Evolutionary conservation across 2,113 vertebrate genomes (phyloP).

Genomic region (Pionites leucogaster): DNA sequence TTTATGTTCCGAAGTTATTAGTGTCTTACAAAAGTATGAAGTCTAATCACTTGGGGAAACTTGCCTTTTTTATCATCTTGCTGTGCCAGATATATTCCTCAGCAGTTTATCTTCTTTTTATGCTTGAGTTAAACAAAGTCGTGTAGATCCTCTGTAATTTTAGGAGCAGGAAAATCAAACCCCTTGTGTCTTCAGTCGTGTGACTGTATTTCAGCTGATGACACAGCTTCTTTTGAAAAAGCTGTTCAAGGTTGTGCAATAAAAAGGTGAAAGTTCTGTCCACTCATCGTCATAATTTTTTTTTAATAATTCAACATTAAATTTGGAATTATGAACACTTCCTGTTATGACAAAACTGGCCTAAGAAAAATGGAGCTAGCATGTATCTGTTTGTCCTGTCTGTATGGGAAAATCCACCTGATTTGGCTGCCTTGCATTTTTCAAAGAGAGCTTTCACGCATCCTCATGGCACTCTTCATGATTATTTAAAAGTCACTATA

Average conservation of each 20-base stretch:
- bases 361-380: slow-evolving; percentile 11
- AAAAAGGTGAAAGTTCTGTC: not conserved
- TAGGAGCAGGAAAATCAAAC: not conserved
- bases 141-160: not conserved
- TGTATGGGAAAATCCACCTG: not conserved
- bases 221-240: not conserved
- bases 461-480: not conserved
- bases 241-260: not conserved
- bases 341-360: slow-evolving; percentile 46
- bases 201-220: not conserved
- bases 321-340: slow-evolving; percentile 42
- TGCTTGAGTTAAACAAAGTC: rapidly evolving
- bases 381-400: not conserved
- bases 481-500: not conserved
- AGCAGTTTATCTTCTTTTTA: not conserved
- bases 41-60: not conserved
- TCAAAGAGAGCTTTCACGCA: not conserved
- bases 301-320: not conserved
- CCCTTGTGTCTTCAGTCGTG: not conserved
- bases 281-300: not conserved
- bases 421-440: not conserved
- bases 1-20: not conserved
- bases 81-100: not conserved
- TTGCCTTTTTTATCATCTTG: not conserved
- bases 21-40: not conserved